Evolutionary conservation across 2,113 vertebrate genomes (phyloP), one percentile per base, ranked within the genome.

Genomic region (Sminthopsis crassicaudata): DNA sequence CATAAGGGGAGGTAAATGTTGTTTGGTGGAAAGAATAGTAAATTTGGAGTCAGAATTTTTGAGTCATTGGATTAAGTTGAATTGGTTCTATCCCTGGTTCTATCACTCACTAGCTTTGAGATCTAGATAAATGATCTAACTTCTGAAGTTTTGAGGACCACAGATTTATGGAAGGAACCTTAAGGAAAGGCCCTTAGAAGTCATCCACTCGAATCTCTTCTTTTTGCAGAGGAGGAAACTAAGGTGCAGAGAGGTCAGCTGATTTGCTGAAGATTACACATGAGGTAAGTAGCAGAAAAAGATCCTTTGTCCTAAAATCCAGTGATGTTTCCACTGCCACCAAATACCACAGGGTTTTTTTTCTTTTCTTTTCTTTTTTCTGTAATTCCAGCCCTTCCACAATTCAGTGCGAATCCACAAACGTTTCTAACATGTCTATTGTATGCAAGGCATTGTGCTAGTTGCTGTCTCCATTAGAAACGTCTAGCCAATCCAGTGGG

Each of bases 271-370:
- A 95, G 26, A 51, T 90, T 22, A 27, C 46, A 46, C 22, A 36
- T 22, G 54, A 53, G 88, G 50, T 48, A 93, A 92, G n/a, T 46
- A 91, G 50, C 36, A 14, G 42, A 57, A 48, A 26, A 53, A 89
- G 90, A 42, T n/a, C 60, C 30, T 50, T 24, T 19, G 53, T 67
- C 91, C 93, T 94, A 94, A 26, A 95, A 91, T 96, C 50, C 60
- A 92, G 26, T 12, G 53, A 50, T 90, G 0, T 88, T 90, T 55
- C 30, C 67, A n/a, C 27, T 84, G n/a, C 5, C 67, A 84, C 67
- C 42, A 84, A 53, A 91, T 53, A 92, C 30, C 57, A 27, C 57
- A 27, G 25, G 4, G 48, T 48, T 48, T 48, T 0, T 48, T 30
- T 91, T 91, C 42, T 16, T 30, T 48, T 48, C 8, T 0, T 48